A percentile compares a stretch with the other conserved stretches of the same genome.
Evolutionary conservation across 2,888 invertebrate genomes (phyloP).

Genomic region (Lottia gigantea): DNA sequence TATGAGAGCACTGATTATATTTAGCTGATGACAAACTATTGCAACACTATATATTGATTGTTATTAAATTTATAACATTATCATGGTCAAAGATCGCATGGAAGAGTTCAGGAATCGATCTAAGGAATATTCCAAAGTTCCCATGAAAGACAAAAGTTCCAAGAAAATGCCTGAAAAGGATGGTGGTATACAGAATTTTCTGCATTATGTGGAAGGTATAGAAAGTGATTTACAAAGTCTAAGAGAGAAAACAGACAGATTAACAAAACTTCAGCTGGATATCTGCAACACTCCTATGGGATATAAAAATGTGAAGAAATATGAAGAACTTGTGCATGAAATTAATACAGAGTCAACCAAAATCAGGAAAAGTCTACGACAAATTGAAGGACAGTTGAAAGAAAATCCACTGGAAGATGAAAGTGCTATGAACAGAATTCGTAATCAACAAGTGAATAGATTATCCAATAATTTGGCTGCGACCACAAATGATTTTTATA

Average conservation of each 20-base stretch:
- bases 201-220: constrained; percentile 38
- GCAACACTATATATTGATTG: too few species aligned
- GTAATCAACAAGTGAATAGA: constrained; percentile 35
- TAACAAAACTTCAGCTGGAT: constrained; percentile 47
- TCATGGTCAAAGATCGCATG: constrained; percentile 13
- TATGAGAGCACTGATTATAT: too few species aligned
- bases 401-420: constrained; percentile 17
- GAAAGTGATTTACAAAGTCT: constrained; percentile 40
- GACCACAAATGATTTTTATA: constrained; percentile 45
- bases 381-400: constrained; percentile 24
- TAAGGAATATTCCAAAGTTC: constrained; percentile 3
- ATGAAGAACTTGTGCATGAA: constrained; percentile 40
- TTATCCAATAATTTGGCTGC: constrained; percentile 42
- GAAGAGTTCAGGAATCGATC: constrained; percentile 12
- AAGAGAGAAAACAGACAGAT: constrained; percentile 40
- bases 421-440: constrained; percentile 26
- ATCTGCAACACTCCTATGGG: constrained; percentile 44
- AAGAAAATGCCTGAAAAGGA: constrained; percentile 27
- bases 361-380: constrained; percentile 42
- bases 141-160: constrained; percentile 8
- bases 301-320: constrained; percentile 33
- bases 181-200: constrained; percentile 40
- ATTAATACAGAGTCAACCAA: constrained; percentile 36
- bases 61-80: not conserved
- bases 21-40: too few species aligned